phyloP scores from a whole-genome alignment of 2,797 vertebrate species.

The Pangasius mekongensis region DNA sequence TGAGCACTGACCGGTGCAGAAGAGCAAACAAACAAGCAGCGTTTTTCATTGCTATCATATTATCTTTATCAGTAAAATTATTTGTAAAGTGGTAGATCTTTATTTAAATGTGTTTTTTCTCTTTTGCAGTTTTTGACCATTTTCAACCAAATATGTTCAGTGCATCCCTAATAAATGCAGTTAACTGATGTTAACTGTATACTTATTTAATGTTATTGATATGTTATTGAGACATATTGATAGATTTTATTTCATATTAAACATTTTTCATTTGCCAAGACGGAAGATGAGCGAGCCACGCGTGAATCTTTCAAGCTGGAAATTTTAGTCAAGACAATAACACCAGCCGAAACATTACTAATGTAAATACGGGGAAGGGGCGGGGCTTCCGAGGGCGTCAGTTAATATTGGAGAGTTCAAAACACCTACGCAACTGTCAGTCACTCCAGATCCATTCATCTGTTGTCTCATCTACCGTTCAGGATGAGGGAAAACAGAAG shows the following conservation, averaged over 20 bases:
- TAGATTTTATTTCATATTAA: not conserved
- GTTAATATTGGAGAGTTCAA: not conserved
- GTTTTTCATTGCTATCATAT: not conserved
- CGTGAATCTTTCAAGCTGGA: not conserved
- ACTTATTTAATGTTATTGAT: too few species aligned
- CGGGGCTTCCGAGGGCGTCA: not conserved
- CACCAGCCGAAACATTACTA: not conserved
- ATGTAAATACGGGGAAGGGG: not conserved
- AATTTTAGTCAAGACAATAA: not conserved
- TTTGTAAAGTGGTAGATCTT: not conserved
- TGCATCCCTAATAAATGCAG: too few species aligned
- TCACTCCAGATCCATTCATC: not conserved
- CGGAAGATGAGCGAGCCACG: not conserved
- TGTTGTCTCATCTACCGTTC: not conserved
- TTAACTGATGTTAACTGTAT: not conserved
- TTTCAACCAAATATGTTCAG: not conserved
- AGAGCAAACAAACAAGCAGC: not conserved
- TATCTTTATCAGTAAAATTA: not conserved
- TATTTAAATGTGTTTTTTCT: not conserved
- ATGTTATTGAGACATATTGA: not conserved
- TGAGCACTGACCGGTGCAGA: not conserved
- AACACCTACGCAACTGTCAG: not conserved
- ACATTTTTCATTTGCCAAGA: not conserved
- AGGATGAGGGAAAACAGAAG: not conserved
- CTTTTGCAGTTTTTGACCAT: not conserved